Evolutionary conservation across 1,140 invertebrate species (phyloP).

Genomic region (Cecropterus lyciades): DNA sequence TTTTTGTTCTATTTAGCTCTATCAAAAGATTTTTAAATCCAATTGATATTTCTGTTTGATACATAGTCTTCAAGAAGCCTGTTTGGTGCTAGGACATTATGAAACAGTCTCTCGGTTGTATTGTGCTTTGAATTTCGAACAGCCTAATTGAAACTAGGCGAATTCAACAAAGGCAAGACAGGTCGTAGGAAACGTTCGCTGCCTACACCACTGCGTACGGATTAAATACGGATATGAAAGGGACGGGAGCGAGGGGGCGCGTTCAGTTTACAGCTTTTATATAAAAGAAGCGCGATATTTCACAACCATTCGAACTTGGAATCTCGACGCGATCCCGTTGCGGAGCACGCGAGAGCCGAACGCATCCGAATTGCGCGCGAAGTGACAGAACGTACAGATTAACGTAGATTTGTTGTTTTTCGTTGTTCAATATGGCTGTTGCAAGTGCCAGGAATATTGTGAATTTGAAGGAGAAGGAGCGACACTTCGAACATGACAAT

Average conservation of each 20-base stretch:
- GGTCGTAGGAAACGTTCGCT: conserved; percentile 4
- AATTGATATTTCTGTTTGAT: too few relatives aligned
- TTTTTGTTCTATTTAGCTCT: too few relatives aligned
- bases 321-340: conserved; percentile 70
- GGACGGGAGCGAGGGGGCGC: conserved; percentile 64
- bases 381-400: conserved; percentile 58
- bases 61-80: too few relatives aligned
- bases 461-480: conserved; percentile 69
- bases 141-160: too few relatives aligned
- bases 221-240: conserved; percentile 57
- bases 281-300: conserved; percentile 77
- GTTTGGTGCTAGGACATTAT: too few relatives aligned
- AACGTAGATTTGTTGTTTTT: conserved; percentile 45
- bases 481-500: conserved; percentile 71
- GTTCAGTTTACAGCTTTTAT: conserved; percentile 68
- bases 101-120: too few relatives aligned
- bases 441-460: conserved; percentile 72
- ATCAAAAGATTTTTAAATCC: too few relatives aligned
- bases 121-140: too few relatives aligned
- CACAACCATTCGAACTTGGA: conserved; percentile 75
- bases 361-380: conserved; percentile 57
- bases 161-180: neutral
- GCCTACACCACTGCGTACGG: conserved; percentile 23
- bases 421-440: conserved; percentile 70
- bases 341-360: conserved; percentile 66